Conservation (phyloP, 2,113 vertebrate genomes). For the Lampris incognitus region DNA sequence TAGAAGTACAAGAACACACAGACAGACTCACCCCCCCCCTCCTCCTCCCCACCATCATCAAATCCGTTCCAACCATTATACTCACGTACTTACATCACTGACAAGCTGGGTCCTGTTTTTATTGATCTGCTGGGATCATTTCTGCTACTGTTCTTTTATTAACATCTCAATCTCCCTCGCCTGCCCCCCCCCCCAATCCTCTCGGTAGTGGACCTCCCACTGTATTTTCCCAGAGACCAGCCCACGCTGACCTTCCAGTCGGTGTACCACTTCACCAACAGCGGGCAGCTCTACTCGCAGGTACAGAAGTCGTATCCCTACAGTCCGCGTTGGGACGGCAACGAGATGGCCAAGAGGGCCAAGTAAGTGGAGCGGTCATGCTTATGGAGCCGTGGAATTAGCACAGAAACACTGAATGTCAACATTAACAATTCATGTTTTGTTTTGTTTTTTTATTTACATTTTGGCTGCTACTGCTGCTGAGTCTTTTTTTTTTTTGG, state of each 20-base stretch:
- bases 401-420: no score
- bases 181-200: constrained; percentile 15
- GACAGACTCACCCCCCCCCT: constrained; percentile 48
- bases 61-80: no score
- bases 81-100: neutral
- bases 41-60: no score
- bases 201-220: constrained; percentile 91
- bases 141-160: neutral
- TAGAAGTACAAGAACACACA: neutral
- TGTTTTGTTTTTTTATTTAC: no score
- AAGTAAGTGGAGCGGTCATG: constrained; percentile 86
- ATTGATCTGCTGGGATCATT: neutral
- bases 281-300: constrained; percentile 97
- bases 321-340: constrained; percentile 98
- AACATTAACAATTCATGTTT: no score
- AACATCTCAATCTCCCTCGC: neutral
- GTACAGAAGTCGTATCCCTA: constrained; percentile 98
- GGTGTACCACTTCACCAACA: constrained; percentile 97
- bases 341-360: constrained; percentile 99
- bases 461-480: no score
- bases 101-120: neutral
- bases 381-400: no score
- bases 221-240: constrained; percentile 98
- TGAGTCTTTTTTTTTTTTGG: no score
- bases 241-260: constrained; percentile 98